Conservation (phyloP, 2,797 vertebrate species). For the Myotis planiceps region DNA sequence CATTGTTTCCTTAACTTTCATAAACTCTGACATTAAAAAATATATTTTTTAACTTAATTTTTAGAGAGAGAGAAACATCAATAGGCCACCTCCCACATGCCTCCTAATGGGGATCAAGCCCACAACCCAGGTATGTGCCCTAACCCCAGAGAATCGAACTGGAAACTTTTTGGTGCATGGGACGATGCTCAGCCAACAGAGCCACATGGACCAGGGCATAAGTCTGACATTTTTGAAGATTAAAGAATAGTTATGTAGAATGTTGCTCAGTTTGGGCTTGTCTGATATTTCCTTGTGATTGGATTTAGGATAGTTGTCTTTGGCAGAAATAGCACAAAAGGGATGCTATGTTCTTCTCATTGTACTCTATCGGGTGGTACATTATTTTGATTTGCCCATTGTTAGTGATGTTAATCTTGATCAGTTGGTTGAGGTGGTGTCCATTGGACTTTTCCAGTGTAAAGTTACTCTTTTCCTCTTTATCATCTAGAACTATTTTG, state of each 20-base stretch:
- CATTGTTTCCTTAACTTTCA: background rate
- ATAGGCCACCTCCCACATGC: too few relatives aligned
- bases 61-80: too few relatives aligned
- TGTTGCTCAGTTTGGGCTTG: background rate
- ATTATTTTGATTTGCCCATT: background rate
- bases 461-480: background rate
- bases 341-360: background rate
- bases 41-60: too few relatives aligned
- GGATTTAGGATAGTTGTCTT: background rate
- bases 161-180: too few relatives aligned
- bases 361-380: background rate
- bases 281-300: background rate
- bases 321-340: background rate
- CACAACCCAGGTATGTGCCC: too few relatives aligned
- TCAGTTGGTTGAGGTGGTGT: background rate
- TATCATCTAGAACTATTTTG: background rate
- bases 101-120: too few relatives aligned
- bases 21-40: background rate
- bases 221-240: constrained; percentile 5
- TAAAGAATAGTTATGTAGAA: background rate
- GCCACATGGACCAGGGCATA: too few relatives aligned
- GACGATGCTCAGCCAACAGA: too few relatives aligned
- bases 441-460: background rate
- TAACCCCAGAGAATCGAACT: too few relatives aligned
- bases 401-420: background rate